phyloP scores from a whole-genome alignment of 2,797 vertebrate genomes.

The Pseudotriccus pelzelni region DNA sequence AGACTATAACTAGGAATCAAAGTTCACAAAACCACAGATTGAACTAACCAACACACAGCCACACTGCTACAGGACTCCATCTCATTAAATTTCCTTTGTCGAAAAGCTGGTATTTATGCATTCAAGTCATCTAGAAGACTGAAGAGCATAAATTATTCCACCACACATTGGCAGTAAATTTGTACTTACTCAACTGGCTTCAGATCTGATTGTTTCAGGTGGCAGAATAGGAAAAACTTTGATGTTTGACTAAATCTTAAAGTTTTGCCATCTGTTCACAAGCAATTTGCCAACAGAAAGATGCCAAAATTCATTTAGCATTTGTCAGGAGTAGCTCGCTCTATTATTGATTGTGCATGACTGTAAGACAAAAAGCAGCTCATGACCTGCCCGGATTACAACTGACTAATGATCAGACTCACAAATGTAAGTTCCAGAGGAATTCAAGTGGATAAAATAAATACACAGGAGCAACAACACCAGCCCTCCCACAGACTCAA shows the following conservation, averaged over 20 bases:
- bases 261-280: slow-evolving; percentile 32
- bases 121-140: background rate
- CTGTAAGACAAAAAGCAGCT: slow-evolving; percentile 6
- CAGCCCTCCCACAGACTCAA: background rate
- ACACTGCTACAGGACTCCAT: background rate
- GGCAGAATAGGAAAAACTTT: background rate
- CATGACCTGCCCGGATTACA: background rate
- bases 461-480: background rate
- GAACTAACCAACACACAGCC: background rate
- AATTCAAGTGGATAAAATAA: slow-evolving; percentile 20
- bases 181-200: background rate
- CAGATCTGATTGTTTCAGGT: slow-evolving; percentile 24
- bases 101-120: background rate
- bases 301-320: background rate
- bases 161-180: background rate
- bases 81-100: background rate
- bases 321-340: background rate
- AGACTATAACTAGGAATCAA: background rate
- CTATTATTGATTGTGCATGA: background rate
- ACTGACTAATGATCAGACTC: background rate
- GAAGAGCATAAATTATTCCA: background rate
- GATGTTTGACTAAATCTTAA: slow-evolving; percentile 22
- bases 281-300: slow-evolving; percentile 10
- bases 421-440: background rate
- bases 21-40: background rate